A percentile compares a stretch with the other conserved stretches of the same genome.
phyloP scores from a whole-genome alignment of 1,140 invertebrate genomes.

The Zelostemma sp. region DNA sequence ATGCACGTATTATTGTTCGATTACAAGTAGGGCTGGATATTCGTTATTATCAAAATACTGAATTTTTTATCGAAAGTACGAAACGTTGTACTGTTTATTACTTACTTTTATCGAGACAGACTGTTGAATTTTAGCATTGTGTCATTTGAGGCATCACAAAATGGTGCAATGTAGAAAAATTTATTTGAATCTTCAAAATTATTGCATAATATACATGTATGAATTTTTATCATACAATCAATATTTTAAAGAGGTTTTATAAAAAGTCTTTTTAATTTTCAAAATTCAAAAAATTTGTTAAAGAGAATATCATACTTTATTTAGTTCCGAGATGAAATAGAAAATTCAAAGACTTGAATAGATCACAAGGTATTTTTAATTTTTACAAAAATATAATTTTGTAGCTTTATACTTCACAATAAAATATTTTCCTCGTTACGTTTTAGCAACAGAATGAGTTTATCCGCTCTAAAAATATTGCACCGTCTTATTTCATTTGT shows the following conservation, averaged over 20 bases:
- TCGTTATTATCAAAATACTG: conserved; percentile 1
- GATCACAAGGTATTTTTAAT: too few relatives aligned
- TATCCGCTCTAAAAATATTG: neutral
- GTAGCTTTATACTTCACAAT: conserved; percentile 5
- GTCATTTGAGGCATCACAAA: too few relatives aligned
- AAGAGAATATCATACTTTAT: too few relatives aligned
- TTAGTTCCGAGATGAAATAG: too few relatives aligned
- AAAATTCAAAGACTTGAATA: too few relatives aligned
- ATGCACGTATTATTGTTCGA: neutral
- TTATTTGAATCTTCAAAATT: too few relatives aligned
- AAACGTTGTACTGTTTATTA: neutral
- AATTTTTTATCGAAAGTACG: neutral
- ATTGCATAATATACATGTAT: too few relatives aligned
- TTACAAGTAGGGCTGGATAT: neutral
- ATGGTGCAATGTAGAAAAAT: too few relatives aligned
- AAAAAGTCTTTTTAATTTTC: neutral
- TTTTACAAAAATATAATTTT: neutral
- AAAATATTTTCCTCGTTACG: conserved; percentile 6
- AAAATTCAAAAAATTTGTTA: neutral
- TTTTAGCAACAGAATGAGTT: neutral
- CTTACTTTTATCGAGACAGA: neutral
- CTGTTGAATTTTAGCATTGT: neutral
- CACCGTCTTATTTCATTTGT: neutral
- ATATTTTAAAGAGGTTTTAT: neutral
- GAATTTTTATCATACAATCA: too few relatives aligned